phyloP scores from a whole-genome alignment of 2,888 invertebrate species.

The Euphydryas editha region DNA sequence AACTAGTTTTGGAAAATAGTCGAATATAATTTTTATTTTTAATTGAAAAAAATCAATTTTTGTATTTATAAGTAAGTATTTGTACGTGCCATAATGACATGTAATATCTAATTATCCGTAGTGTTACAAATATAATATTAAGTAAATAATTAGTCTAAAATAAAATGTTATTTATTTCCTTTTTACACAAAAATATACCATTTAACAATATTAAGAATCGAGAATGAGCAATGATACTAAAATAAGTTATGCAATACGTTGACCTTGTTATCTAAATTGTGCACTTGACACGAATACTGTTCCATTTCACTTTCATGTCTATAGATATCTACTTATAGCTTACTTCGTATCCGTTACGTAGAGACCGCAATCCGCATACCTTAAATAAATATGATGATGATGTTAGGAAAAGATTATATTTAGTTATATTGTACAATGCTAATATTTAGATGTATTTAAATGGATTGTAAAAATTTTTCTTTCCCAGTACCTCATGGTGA shows the following conservation, averaged over 20 bases:
- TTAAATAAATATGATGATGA: constrained; percentile 34
- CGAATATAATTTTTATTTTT: background rate
- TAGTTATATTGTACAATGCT: background rate
- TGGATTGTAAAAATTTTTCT: background rate
- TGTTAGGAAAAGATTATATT: constrained; percentile 21
- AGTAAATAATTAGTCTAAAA: background rate
- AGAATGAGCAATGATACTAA: constrained; percentile 52
- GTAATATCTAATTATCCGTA: no score
- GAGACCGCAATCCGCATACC: background rate
- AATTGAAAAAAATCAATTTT: background rate
- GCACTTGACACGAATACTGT: constrained; percentile 82
- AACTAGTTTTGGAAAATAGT: background rate
- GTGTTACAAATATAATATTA: no score
- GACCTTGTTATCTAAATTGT: constrained; percentile 83
- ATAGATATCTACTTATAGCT: constrained; percentile 53
- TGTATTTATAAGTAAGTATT: no score
- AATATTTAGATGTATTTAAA: constrained; percentile 2
- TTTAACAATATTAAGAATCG: constrained; percentile 20
- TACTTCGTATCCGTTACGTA: constrained; percentile 62
- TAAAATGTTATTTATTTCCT: background rate
- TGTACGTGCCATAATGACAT: no score
- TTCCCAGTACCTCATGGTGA: background rate
- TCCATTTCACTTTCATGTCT: constrained; percentile 82
- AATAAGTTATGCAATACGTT: constrained; percentile 74
- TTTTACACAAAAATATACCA: background rate